Base-by-base conservation (phyloP, 2,888 invertebrate genomes). In the Pollenia griseotomentosa region DNA sequence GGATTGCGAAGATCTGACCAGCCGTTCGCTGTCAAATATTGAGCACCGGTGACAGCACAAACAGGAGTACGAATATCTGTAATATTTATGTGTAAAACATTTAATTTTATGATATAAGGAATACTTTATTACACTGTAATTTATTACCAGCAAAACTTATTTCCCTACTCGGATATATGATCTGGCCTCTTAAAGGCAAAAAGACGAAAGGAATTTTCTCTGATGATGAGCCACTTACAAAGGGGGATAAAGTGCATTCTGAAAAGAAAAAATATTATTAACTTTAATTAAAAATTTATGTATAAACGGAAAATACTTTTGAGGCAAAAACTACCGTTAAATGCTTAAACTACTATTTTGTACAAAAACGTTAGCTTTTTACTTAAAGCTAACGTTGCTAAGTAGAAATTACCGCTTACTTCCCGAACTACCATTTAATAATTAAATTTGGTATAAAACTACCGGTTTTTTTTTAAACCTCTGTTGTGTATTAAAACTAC, bases 181-280 rank as follows among this genome's bases (percentile, higher is more conserved):
- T 97, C 94, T 97, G 97, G 61, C 97, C 97, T 91, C 96, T 96
- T 88, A 97, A 94, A 19, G 98, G 98, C 89, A 98, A 94, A 93
- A 96, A 97, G 23, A 98, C 97, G 92, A 97, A 97, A 33, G 98
- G 98, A 89, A 98, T 97, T 91, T 96, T 96, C 93, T 97, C 97
- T 79, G 95, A 94, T 65, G 96, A 96, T 23, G 95, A 94, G 83
- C 96, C 96, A 89, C 95, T 95, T 66, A 95, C 94, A 92, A 98
- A 98, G 44, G 97, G 96, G 74, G 97, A 97, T 91, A 97, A 94
- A 59, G 96, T 95, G 94, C 97, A 97, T 94, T 97, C 97, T 97
- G 95, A 8, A 4, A 95, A 90, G 85, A 90, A 90, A 88, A 85
- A 87, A 57, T 84, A 84, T 66, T 42, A 40, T 9, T 1, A 53